Conservation (phyloP, 2,113 vertebrate species). For the Desmodus rotundus region DNA sequence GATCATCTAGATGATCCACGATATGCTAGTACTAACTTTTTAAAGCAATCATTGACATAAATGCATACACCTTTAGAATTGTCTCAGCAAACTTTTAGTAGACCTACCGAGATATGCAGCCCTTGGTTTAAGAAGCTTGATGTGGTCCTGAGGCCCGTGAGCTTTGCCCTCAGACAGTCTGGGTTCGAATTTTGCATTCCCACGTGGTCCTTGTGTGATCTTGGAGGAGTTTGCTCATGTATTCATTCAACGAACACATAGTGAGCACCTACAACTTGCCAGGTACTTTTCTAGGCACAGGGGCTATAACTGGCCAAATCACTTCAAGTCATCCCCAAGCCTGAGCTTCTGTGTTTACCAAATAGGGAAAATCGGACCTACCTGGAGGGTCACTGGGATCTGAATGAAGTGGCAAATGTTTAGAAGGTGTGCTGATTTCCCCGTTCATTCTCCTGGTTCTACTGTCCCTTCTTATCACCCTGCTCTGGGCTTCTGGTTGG, state of each 20-base stretch:
- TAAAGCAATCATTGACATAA: background rate
- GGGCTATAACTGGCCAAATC: background rate
- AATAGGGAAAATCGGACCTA: background rate
- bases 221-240: background rate
- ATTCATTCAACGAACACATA: background rate
- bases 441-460: background rate
- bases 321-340: background rate
- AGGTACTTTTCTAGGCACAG: background rate
- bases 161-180: background rate
- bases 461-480: background rate
- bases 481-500: background rate
- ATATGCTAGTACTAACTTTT: background rate
- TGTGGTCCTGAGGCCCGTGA: background rate
- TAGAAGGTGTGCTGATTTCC: background rate
- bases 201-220: rapidly evolving
- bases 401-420: background rate
- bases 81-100: background rate
- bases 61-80: background rate
- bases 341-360: background rate
- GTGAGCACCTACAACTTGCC: background rate
- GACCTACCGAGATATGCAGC: background rate
- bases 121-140: background rate
- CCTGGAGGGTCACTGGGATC: background rate
- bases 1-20: background rate
- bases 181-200: background rate